Evolutionary conservation across 2,113 vertebrate genomes (phyloP).

Genomic region (Mungos mungo): DNA sequence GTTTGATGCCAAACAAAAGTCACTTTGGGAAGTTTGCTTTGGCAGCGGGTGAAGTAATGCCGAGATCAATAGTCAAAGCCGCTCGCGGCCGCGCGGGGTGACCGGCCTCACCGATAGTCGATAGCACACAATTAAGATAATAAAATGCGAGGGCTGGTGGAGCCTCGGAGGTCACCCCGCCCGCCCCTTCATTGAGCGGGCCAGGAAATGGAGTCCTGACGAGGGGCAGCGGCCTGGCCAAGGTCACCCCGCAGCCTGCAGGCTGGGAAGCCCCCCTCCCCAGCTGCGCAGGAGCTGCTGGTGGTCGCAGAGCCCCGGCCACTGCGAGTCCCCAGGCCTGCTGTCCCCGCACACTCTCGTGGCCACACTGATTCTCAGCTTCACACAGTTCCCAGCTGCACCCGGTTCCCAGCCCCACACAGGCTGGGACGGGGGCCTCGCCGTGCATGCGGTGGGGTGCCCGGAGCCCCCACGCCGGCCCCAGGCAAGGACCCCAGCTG

Average conservation of each 20-base stretch:
- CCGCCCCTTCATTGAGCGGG: background rate
- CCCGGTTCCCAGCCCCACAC: fast-evolving
- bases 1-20: fast-evolving
- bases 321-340: background rate
- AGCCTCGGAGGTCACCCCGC: fast-evolving
- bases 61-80: fast-evolving
- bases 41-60: fast-evolving
- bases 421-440: fast-evolving
- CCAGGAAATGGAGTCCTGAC: background rate
- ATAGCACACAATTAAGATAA: background rate
- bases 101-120: fast-evolving
- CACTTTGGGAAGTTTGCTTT: background rate
- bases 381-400: fast-evolving
- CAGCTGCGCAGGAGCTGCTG: fast-evolving
- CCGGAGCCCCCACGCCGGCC: fast-evolving
- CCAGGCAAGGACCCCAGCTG: fast-evolving
- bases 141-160: fast-evolving
- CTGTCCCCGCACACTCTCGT: fast-evolving
- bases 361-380: fast-evolving
- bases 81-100: fast-evolving
- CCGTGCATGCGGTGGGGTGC: fast-evolving
- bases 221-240: background rate
- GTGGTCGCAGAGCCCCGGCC: fast-evolving
- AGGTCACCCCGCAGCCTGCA: background rate
- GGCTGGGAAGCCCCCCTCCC: fast-evolving